Base-by-base conservation (phyloP, 1,140 invertebrate genomes). In the Hycleus phaleratus region DNA sequence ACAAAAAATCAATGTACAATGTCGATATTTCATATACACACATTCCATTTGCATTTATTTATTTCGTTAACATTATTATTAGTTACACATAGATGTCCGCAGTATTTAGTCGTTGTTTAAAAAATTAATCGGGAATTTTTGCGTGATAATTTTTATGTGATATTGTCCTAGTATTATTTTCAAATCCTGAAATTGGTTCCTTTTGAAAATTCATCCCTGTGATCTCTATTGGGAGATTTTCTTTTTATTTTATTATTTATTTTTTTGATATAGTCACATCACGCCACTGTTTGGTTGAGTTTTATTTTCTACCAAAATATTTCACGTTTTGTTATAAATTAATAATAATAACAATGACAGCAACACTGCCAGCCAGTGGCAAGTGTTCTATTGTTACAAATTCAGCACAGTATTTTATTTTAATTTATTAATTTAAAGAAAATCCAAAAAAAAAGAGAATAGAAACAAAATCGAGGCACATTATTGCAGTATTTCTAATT, bases 61-160 rank as follows among this genome's bases (percentile, higher is more conserved):
- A 78, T 82, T 63, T 82, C 81, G 18, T 75, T 82, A 58, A 81
- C 81, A 48, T 77, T 82, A 74, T 76, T 82, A 68, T 74, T 82
- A 40, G 76, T 82, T 61, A 82, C 80, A 49, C 81, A 81, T 71
- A 78, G 78, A 68, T 82, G 79, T 68, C 80, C 80, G 47, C 79
- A 81, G 54, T 75, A 71, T 64, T 63, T 75, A 45, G 63, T 75
- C 54, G 66, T 74, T 40, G 39, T 73, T 52, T 70, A 71, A 70
- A 59, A 11, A 32, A 24, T 43, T 43, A 45, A 11, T 25, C 6
- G 24, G 7, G 39, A 26, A 26, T 44, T 50, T n/a, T 58, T 18
- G 40, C 58, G 24, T 55, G 12, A 56, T 62, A 24, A 1, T 18
- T 18, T 18, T 18, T 18, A 18, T 18, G 18, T 18, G 18, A 18